These are phyloP conservation scores for Centropus unirufus DNA, from an alignment of 2,113 vertebrate genomes.

Conservation along the genomic window DNA sequence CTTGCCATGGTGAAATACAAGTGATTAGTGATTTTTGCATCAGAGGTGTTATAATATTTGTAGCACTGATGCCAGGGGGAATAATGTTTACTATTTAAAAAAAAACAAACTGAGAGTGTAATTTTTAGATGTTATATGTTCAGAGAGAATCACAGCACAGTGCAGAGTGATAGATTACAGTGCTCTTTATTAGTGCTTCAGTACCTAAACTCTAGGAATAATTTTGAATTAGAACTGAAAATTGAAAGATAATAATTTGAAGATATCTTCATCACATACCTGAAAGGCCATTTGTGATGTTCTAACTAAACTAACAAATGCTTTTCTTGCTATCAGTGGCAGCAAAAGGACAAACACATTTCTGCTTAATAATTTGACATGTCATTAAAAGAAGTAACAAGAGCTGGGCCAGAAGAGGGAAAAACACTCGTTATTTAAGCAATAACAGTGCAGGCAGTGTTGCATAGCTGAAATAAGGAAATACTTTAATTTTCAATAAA, in stretches of 20 bases:
- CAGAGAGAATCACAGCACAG: background rate
- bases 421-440: background rate
- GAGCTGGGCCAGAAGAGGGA: background rate
- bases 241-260: background rate
- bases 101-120: background rate
- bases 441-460: background rate
- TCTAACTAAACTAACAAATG: background rate
- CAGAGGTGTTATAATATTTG: background rate
- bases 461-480: background rate
- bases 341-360: background rate
- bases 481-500: background rate
- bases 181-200: background rate
- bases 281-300: background rate
- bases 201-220: background rate
- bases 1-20: background rate
- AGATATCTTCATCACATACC: background rate
- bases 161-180: background rate
- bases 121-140: background rate
- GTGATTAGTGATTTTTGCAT: background rate
- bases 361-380: background rate
- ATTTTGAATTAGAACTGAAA: slow-evolving; percentile 28
- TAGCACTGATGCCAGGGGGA: background rate
- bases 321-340: background rate
- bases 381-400: background rate
- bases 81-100: background rate